Conservation (phyloP, 2,113 vertebrate genomes). For the Eidolon helvum region DNA sequence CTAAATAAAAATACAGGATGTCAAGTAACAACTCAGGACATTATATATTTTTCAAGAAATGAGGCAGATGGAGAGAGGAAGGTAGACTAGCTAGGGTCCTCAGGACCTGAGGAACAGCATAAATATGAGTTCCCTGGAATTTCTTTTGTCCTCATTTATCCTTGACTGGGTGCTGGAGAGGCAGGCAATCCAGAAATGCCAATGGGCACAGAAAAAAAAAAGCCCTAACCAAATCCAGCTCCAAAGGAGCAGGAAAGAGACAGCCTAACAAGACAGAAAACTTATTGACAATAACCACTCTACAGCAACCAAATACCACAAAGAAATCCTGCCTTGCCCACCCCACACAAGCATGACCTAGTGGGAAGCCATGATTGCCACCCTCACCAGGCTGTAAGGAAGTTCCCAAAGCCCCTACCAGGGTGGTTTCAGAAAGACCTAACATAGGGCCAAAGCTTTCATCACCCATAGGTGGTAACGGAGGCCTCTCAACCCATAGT, state of each 20-base stretch:
- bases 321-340: not conserved
- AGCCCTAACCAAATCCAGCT: not conserved
- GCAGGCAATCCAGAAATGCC: not conserved
- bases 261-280: not conserved
- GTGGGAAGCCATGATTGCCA: not conserved
- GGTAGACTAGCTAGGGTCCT: not conserved
- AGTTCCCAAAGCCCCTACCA: not conserved
- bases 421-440: not conserved
- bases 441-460: not conserved
- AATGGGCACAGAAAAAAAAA: not conserved
- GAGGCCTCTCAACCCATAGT: not conserved
- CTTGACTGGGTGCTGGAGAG: not conserved
- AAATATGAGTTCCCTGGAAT: not conserved
- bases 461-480: not conserved
- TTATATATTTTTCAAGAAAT: not conserved
- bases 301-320: not conserved
- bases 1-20: not conserved
- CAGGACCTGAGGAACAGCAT: not conserved
- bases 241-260: not conserved
- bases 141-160: not conserved
- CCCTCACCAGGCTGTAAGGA: not conserved
- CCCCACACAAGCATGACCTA: not conserved
- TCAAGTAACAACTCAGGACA: not conserved
- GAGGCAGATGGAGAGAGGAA: not conserved
- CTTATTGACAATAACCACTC: not conserved